phyloP scores from a whole-genome alignment of 2,888 invertebrate species.

The Scaptomyza caliginosa region DNA sequence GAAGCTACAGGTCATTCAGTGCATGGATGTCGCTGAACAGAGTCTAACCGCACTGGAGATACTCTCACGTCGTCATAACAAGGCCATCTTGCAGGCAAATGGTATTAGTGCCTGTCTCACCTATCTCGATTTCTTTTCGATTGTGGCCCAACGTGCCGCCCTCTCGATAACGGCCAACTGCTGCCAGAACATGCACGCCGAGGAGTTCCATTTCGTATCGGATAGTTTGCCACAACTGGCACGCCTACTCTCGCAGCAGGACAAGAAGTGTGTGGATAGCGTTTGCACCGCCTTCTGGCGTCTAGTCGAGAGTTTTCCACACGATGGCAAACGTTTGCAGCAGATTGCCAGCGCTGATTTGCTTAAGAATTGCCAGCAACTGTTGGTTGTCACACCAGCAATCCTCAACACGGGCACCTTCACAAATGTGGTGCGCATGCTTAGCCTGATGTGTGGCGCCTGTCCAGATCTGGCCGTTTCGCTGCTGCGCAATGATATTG shows the following conservation, averaged over 20 bases:
- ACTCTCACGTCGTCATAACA: conserved; percentile 97
- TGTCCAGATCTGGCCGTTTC: conserved; percentile 97
- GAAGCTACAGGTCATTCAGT: conserved; percentile 98
- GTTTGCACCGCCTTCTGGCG: conserved; percentile 98
- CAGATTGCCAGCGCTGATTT: conserved; percentile 96
- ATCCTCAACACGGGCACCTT: conserved; percentile 97
- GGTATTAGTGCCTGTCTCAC: conserved; percentile 98
- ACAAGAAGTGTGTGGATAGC: conserved; percentile 99
- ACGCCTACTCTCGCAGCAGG: conserved; percentile 91
- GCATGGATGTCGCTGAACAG: conserved; percentile 99
- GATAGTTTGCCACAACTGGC: conserved; percentile 95
- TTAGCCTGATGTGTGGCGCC: conserved; percentile 97
- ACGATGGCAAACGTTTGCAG: conserved; percentile 94
- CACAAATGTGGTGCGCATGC: conserved; percentile 97
- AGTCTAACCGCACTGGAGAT: conserved; percentile 98
- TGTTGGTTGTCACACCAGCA: conserved; percentile 96
- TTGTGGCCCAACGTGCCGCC: conserved; percentile 98
- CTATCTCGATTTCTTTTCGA: conserved; percentile 99
- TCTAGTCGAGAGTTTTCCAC: conserved; percentile 97
- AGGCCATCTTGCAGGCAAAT: conserved; percentile 96
- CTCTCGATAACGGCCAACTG: conserved; percentile 98
- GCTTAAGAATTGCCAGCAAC: conserved; percentile 95
- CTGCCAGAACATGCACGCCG: conserved; percentile 95
- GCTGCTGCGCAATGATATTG: conserved; percentile 96
- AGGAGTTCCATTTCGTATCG: conserved; percentile 96